Percentiles rank a stretch among this genome's conserved stretches.
phyloP scores from a whole-genome alignment of 2,888 invertebrate species.

The Spilarctia lutea region DNA sequence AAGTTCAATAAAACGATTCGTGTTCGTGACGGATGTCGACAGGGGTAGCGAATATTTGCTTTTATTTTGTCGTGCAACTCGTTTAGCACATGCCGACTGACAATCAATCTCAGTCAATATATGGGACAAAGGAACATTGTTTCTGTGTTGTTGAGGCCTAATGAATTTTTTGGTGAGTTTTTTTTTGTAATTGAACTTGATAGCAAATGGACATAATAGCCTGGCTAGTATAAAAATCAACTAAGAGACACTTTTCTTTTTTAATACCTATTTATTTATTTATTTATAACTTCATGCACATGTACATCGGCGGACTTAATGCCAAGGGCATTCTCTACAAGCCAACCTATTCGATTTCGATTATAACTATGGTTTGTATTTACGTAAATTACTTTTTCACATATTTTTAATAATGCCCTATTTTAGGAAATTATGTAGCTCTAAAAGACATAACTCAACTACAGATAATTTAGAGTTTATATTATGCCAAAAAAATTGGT shows the following conservation, averaged over 20 bases:
- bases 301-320: too few species aligned
- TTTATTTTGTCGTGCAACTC: constrained; percentile 80
- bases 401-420: neutral
- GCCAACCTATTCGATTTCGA: constrained; percentile 22
- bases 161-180: constrained; percentile 72
- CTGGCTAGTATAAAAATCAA: constrained; percentile 23
- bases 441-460: too few species aligned
- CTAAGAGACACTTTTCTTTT: constrained; percentile 19
- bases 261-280: too few species aligned
- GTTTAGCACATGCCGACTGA: constrained; percentile 82
- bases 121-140: constrained; percentile 79
- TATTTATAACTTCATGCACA: too few species aligned
- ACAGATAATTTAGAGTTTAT: too few species aligned
- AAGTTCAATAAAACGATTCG: constrained; percentile 78
- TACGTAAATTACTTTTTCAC: neutral
- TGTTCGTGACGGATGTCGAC: constrained; percentile 76
- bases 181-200: constrained; percentile 46
- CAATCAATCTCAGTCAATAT: constrained; percentile 85
- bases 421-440: too few species aligned
- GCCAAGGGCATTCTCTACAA: too few species aligned
- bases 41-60: constrained; percentile 79
- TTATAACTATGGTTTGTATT: constrained; percentile 8
- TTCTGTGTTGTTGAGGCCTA: constrained; percentile 72
- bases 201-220: constrained; percentile 30
- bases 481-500: too few species aligned